Evolutionary conservation across 2,113 vertebrate genomes (phyloP).

Genomic region (Chloroceryle aenea): DNA sequence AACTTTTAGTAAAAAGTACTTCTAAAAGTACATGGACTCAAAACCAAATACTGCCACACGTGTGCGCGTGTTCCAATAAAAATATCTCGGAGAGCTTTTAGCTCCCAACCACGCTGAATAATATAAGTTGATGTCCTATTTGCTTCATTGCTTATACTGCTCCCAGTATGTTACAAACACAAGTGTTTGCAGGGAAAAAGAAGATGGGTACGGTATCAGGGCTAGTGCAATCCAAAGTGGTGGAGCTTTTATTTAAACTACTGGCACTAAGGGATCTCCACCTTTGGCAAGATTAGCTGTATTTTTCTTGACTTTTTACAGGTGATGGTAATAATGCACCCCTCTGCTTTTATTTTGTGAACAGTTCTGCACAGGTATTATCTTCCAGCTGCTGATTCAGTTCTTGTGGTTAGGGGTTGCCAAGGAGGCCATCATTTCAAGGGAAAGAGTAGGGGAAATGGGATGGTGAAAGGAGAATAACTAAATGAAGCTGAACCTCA

Average conservation of each 20-base stretch:
- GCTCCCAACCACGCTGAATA: neutral
- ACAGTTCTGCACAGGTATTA: neutral
- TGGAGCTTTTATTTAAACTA: neutral
- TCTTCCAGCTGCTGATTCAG: neutral
- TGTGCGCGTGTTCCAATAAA: fast-evolving
- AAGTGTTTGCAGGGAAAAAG: neutral
- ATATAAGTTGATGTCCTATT: neutral
- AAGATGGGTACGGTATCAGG: neutral
- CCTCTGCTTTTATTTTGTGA: neutral
- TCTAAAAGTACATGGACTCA: fast-evolving
- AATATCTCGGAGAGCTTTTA: neutral
- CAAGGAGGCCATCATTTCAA: neutral
- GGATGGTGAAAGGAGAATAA: neutral
- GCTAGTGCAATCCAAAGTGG: neutral
- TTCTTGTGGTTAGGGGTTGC: neutral
- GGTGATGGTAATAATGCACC: neutral
- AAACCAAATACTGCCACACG: neutral
- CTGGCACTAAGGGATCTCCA: neutral
- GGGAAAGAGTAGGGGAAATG: neutral
- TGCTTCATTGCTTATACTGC: neutral
- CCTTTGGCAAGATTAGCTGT: neutral
- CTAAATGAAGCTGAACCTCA: neutral
- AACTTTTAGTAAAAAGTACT: neutral
- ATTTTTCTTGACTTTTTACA: neutral
- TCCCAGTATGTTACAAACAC: neutral